A percentile compares a stretch with the other conserved stretches of the same genome.
Conservation (phyloP, 2,113 vertebrate species). For the Lasiurus borealis region DNA sequence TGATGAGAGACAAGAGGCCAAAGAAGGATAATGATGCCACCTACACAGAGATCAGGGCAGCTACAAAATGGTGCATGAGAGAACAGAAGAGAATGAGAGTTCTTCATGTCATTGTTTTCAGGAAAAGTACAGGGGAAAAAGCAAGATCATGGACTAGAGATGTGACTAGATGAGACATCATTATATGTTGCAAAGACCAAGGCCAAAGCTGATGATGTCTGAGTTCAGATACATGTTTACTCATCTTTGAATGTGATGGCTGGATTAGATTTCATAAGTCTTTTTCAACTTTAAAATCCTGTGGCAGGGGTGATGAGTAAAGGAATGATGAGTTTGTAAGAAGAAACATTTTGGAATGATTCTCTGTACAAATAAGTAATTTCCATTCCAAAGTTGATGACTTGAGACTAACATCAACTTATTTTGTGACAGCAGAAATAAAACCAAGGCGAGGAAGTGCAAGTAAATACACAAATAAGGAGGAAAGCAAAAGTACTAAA, state of each 20-base stretch:
- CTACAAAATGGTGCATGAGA: not conserved
- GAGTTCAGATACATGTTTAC: not conserved
- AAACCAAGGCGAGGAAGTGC: not conserved
- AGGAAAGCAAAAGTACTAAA: not conserved
- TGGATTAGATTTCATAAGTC: not conserved
- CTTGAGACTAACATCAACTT: not conserved
- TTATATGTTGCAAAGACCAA: not conserved
- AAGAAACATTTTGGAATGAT: constrained; percentile 26
- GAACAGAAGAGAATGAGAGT: not conserved
- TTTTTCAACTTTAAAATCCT: not conserved
- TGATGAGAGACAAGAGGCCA: not conserved
- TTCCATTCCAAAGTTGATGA: constrained; percentile 30
- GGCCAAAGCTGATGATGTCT: not conserved
- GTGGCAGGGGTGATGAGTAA: not conserved
- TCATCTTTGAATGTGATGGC: not conserved
- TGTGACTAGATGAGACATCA: not conserved
- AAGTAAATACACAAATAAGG: not conserved
- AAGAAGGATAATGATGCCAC: not conserved
- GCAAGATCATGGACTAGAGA: not conserved
- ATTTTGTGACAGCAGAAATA: constrained; percentile 27
- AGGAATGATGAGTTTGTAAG: not conserved
- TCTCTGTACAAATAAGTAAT: not conserved
- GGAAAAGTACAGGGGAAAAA: not conserved
- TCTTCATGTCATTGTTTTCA: not conserved
- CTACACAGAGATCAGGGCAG: not conserved